Conservation (phyloP, 2,797 vertebrate genomes). For the Micropoecilia bifurca region DNA sequence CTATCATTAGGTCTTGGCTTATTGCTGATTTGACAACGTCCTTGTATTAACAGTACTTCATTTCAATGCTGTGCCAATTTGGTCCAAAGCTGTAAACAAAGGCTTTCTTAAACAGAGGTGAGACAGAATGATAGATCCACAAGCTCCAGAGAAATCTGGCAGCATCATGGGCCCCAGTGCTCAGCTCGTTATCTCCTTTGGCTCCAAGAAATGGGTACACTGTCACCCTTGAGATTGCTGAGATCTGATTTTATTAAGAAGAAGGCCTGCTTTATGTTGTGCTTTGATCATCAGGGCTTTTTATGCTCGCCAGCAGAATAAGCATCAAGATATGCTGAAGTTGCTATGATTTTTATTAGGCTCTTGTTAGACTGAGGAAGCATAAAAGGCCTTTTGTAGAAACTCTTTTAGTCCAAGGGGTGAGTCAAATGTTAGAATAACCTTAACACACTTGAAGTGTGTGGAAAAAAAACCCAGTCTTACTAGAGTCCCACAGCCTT, state of each 20-base stretch:
- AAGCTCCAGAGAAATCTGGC: conserved; percentile 38
- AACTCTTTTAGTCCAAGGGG: conserved; percentile 34
- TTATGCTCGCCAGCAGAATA: conserved; percentile 43
- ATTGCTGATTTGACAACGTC: conserved; percentile 37
- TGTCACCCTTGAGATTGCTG: conserved; percentile 61
- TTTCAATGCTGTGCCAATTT: conserved; percentile 21
- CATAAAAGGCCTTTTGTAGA: conserved; percentile 29
- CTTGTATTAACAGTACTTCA: conserved; percentile 25
- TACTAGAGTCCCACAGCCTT: neutral
- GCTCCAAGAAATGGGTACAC: conserved; percentile 45
- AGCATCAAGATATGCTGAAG: conserved; percentile 54
- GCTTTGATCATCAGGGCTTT: conserved; percentile 57
- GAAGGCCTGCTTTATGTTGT: conserved; percentile 43
- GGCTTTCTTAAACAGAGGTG: conserved; percentile 46
- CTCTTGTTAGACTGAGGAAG: conserved; percentile 39
- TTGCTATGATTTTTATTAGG: conserved; percentile 48
- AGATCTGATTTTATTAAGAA: conserved; percentile 56
- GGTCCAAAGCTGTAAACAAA: conserved; percentile 43
- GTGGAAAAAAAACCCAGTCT: neutral
- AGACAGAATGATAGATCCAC: conserved; percentile 51
- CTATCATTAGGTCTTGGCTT: conserved; percentile 9
- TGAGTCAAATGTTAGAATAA: conserved; percentile 30
- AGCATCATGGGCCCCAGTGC: conserved; percentile 37
- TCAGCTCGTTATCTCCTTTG: conserved; percentile 60
- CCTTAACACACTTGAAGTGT: neutral